Percentiles rank a stretch among this genome's conserved stretches.
phyloP scores from a whole-genome alignment of 2,113 vertebrate genomes.

The Lepus americanus region DNA sequence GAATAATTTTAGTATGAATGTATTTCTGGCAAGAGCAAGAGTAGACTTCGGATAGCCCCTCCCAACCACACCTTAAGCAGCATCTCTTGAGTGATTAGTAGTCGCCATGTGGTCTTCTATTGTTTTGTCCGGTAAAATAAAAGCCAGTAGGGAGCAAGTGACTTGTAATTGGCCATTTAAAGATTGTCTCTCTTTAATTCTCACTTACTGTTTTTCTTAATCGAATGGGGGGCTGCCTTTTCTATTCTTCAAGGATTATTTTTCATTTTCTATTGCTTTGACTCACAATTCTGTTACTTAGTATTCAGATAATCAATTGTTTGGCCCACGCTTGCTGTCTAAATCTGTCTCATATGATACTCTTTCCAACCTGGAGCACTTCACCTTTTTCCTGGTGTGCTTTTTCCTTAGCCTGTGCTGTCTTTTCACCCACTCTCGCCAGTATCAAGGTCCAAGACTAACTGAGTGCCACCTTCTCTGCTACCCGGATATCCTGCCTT shows the following conservation, averaged over 20 bases:
- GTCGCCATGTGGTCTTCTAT: too few species aligned
- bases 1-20: conserved; percentile 73
- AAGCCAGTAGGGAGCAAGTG: background rate
- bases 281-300: conserved; percentile 10
- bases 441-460: background rate
- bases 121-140: background rate
- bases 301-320: background rate
- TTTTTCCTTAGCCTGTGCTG: background rate
- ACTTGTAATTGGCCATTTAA: background rate
- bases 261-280: conserved; percentile 16
- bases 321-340: background rate
- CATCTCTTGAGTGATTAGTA: conserved; percentile 15
- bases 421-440: background rate
- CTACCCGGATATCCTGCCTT: background rate
- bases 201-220: background rate
- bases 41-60: conserved; percentile 48
- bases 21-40: conserved; percentile 41
- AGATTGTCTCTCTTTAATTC: background rate
- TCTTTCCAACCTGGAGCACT: background rate
- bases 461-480: background rate
- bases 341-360: background rate
- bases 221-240: background rate
- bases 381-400: background rate
- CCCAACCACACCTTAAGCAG: conserved; percentile 69
- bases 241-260: background rate